Evolutionary conservation across 2,888 invertebrate species (phyloP).

Genomic region (Neoitamus cyanurus): DNA sequence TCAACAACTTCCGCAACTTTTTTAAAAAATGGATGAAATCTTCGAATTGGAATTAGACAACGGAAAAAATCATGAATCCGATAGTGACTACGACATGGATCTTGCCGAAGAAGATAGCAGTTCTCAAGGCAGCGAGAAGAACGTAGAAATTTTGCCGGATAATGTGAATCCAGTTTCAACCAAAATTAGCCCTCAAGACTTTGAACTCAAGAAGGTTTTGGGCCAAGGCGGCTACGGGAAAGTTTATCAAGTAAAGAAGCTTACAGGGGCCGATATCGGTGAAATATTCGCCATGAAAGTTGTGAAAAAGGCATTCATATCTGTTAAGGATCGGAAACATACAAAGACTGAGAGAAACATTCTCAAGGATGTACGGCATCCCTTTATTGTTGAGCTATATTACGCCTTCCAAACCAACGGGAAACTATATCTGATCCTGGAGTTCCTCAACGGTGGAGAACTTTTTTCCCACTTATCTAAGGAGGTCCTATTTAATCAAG

Average conservation of each 20-base stretch:
- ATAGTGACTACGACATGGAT: neutral
- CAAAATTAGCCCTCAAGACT: conserved; percentile 89
- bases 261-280: conserved; percentile 89
- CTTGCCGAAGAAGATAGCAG: conserved; percentile 63
- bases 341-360: conserved; percentile 99
- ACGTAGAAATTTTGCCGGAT: conserved; percentile 68
- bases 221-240: conserved; percentile 99
- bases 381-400: conserved; percentile 98
- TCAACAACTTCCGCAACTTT: neutral
- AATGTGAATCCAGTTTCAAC: conserved; percentile 80
- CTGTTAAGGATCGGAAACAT: conserved; percentile 98
- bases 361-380: conserved; percentile 98
- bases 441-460: conserved; percentile 99
- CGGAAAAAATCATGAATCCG: neutral
- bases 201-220: conserved; percentile 90
- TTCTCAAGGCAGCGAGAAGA: conserved; percentile 66
- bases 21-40: neutral
- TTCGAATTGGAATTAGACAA: conserved; percentile 2
- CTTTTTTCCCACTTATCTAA: conserved; percentile 98
- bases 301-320: conserved; percentile 95
- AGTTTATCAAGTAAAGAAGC: conserved; percentile 89
- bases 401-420: conserved; percentile 99
- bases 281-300: conserved; percentile 99
- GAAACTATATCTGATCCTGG: conserved; percentile 98
- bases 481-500: conserved; percentile 98